phyloP scores from a whole-genome alignment of 1,140 invertebrate species.

The Latrodectus geometricus region DNA sequence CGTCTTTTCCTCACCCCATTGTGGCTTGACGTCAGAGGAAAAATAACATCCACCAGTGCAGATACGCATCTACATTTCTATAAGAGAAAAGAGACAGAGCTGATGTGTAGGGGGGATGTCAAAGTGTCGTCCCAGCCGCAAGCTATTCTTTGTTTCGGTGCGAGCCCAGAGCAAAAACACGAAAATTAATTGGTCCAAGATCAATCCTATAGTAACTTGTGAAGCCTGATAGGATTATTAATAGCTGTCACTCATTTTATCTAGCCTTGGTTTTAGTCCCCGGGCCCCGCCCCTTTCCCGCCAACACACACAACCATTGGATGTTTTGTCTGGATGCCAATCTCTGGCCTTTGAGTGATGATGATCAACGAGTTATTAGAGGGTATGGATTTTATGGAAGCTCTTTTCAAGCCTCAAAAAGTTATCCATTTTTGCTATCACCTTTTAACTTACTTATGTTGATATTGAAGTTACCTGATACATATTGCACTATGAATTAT shows the following conservation, averaged over 20 bases:
- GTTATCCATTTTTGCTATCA: neutral
- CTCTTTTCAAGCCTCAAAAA: conserved; percentile 27
- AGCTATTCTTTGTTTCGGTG: conserved; percentile 52
- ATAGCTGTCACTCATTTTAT: conserved; percentile 61
- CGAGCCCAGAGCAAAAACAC: conserved; percentile 40
- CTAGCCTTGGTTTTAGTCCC: conserved; percentile 23
- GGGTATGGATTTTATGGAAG: neutral
- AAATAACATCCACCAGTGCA: conserved; percentile 42
- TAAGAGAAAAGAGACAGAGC: conserved; percentile 45
- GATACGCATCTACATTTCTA: conserved; percentile 59
- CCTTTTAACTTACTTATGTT: conserved; percentile 26
- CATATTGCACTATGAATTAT: too few species aligned
- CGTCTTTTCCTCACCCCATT: conserved; percentile 10
- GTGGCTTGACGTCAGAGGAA: conserved; percentile 34
- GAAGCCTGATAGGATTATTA: conserved; percentile 53
- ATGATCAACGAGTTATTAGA: conserved; percentile 49
- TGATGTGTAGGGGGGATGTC: conserved; percentile 1
- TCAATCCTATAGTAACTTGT: conserved; percentile 47
- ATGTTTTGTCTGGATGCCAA: conserved; percentile 33
- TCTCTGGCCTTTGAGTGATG: conserved; percentile 49
- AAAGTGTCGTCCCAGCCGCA: neutral
- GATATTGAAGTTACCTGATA: too few species aligned
- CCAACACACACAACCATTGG: conserved; percentile 7
- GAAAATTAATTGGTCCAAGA: conserved; percentile 56
- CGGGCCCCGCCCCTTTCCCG: neutral